Conservation (phyloP, 2,113 vertebrate genomes). For the Connochaetes taurinus region DNA sequence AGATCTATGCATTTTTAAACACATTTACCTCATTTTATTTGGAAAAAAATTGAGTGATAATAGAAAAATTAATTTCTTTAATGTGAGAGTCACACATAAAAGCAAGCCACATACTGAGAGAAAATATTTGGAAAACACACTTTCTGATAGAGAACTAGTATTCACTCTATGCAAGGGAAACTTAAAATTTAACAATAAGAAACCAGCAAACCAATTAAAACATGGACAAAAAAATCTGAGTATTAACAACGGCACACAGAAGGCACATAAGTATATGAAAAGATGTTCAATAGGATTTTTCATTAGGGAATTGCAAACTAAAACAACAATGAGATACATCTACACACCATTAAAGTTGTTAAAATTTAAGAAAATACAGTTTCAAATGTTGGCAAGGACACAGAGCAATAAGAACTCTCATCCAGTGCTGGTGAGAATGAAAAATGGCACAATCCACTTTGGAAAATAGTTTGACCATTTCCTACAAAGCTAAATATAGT, state of each 20-base stretch:
- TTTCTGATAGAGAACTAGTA: neutral
- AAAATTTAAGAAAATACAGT: neutral
- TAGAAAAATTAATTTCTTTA: neutral
- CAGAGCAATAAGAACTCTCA: neutral
- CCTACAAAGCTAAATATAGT: neutral
- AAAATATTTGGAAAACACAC: neutral
- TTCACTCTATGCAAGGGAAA: neutral
- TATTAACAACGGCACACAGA: neutral
- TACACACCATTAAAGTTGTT: neutral
- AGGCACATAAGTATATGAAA: neutral
- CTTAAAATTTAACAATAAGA: neutral
- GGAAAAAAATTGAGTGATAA: neutral
- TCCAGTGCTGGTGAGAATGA: neutral
- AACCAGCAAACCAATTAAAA: neutral
- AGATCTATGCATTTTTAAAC: conserved; percentile 27
- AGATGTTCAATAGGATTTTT: neutral
- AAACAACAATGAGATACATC: neutral
- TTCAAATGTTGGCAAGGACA: neutral
- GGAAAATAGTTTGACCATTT: neutral
- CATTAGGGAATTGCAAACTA: neutral
- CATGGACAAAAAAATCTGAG: neutral
- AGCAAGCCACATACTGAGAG: neutral
- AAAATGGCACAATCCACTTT: neutral
- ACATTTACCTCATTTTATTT: neutral
- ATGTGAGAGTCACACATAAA: neutral